Base-by-base conservation (phyloP, 2,113 vertebrate genomes). In the Buteo buteo region DNA sequence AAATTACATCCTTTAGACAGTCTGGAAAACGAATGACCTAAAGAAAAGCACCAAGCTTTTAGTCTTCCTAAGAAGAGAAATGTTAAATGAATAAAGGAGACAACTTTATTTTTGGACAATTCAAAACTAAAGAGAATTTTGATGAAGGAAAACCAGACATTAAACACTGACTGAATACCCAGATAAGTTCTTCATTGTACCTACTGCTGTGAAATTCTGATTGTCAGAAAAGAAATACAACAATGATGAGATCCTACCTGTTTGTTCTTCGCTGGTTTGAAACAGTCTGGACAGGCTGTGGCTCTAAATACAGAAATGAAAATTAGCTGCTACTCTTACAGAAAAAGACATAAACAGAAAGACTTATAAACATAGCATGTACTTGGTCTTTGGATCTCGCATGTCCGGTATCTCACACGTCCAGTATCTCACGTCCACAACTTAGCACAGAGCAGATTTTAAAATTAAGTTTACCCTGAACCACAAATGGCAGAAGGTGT, bases 181-280 rank as follows among this genome's bases (percentile, higher is more conserved):
- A 94, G 80, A 6, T 66, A 77, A 96, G 72, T 34, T 71, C 50
- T 82, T 38, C 15, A 0, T 25, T 88, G 67, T 57, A 88, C 61
- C 16, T 64, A 50, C 62, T 82, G 61, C 73, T 94, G 49, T 77
- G 78, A 95, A 82, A 94, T 69, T 89, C 52, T 88, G 40, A 64
- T 84, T 44, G 81, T 47, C 50, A 58, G 82, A 88, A 59, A 90
- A 74, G 79, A 94, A 94, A 59, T 76, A 28, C 14, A 44, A 47
- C 15, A 45, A 6, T 21, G 47, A 42, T 29, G 70, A 92, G 86
- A 45, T 61, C 97, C 98, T 98, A 99, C 99, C 98, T 98, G 98
- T 97, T 99, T 99, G 97, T 99, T 99, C 97, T 99, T 99, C 1
- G 98, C 98, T 95, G 98, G 98, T 95, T 98, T 99, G 98, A 99